Percentiles rank a stretch among this genome's conserved stretches.
Evolutionary conservation across 2,888 invertebrate genomes (phyloP).

Genomic region (Papilio gigon): DNA sequence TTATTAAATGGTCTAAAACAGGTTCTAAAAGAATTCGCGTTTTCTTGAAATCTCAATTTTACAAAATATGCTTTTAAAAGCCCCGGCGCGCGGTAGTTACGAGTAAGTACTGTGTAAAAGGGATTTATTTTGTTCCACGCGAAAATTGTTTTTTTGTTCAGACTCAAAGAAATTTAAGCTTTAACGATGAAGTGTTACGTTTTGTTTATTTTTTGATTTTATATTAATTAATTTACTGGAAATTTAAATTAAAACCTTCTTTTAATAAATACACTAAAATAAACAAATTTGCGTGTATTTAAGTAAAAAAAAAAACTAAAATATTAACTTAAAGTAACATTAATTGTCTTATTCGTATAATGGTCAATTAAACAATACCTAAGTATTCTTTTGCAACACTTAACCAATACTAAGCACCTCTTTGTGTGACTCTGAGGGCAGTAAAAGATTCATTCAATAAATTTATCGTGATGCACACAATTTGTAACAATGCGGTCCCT

Average conservation of each 20-base stretch:
- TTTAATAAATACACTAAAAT: no score
- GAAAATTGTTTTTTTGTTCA: conserved; percentile 11
- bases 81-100: neutral
- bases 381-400: no score
- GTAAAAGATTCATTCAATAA: conserved; percentile 5
- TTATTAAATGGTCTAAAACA: neutral
- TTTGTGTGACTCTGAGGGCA: neutral
- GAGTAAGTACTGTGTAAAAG: conserved; percentile 10
- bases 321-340: no score
- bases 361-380: no score
- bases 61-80: conserved; percentile 31
- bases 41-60: conserved; percentile 2
- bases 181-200: neutral
- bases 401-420: neutral
- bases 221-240: neutral
- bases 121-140: conserved; percentile 3
- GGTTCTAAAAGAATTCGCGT: neutral
- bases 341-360: no score
- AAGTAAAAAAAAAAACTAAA: neutral
- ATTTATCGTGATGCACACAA: conserved; percentile 5
- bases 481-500: conserved; percentile 19
- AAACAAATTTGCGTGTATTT: no score
- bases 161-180: neutral
- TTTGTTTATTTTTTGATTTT: neutral
- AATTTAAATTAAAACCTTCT: neutral